Evolutionary conservation across 1,140 invertebrate genomes (phyloP).

Genomic region (Pararge aegeria): DNA sequence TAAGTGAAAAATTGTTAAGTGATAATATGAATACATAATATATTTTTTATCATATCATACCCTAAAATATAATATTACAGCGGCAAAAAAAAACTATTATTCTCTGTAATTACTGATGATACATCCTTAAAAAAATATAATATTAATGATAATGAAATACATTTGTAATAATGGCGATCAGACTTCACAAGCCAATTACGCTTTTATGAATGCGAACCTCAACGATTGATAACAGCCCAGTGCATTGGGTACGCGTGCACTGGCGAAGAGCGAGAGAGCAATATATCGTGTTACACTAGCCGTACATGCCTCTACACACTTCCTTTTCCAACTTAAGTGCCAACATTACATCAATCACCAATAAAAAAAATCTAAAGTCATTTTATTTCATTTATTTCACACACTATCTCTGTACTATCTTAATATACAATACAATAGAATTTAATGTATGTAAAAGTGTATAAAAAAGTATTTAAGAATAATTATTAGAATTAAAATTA

Average conservation of each 20-base stretch:
- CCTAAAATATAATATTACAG: no score
- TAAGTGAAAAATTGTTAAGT: no score
- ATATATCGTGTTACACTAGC: not conserved
- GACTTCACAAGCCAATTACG: slow-evolving; percentile 1
- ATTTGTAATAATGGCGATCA: not conserved
- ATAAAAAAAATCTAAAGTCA: not conserved
- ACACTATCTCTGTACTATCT: no score
- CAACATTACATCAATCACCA: not conserved
- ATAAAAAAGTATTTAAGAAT: no score
- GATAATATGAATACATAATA: no score
- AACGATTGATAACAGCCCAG: slow-evolving; percentile 22
- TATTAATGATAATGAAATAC: not conserved
- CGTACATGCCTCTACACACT: not conserved
- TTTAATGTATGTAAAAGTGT: no score
- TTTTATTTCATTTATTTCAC: not conserved
- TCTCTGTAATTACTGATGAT: not conserved
- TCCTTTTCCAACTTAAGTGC: not conserved
- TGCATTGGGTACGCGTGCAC: slow-evolving; percentile 63
- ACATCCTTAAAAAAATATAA: not conserved
- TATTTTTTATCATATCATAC: no score
- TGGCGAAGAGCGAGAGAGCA: slow-evolving; percentile 42
- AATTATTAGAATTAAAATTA: no score
- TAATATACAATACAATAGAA: no score
- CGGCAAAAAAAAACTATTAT: no score
- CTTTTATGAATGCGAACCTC: slow-evolving; percentile 4